phyloP scores from a whole-genome alignment of 2,797 vertebrate genomes.

The Eulemur albifrons region DNA sequence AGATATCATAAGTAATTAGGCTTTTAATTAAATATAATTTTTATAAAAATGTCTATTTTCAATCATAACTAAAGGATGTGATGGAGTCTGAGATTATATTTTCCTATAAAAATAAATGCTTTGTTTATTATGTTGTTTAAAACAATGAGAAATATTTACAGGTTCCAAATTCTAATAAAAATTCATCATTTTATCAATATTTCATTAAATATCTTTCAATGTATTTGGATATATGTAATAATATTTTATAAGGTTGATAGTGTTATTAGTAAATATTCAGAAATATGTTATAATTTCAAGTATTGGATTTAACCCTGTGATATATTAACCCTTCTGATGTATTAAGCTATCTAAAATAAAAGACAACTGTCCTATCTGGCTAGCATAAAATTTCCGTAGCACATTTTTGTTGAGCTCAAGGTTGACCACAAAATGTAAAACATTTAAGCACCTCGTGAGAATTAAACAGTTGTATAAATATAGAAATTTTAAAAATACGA shows the following conservation, averaged over 20 bases:
- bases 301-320: constrained; percentile 53
- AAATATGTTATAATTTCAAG: constrained; percentile 66
- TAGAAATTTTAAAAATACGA: neutral
- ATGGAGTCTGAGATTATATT: neutral
- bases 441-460: neutral
- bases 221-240: neutral
- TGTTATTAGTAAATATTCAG: constrained; percentile 54
- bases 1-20: neutral
- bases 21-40: constrained; percentile 4
- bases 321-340: constrained; percentile 26
- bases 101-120: neutral
- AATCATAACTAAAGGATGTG: neutral
- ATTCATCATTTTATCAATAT: neutral
- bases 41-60: neutral
- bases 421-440: neutral
- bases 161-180: neutral
- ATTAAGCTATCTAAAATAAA: constrained; percentile 69
- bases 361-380: constrained; percentile 53
- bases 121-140: neutral
- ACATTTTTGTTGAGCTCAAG: neutral
- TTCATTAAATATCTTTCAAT: neutral
- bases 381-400: neutral
- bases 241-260: constrained; percentile 19
- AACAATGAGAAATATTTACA: neutral
- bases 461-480: neutral